Percentiles rank a stretch among this genome's conserved stretches.
Evolutionary conservation across 2,888 invertebrate species (phyloP).

Genomic region (Brachycybe producta): DNA sequence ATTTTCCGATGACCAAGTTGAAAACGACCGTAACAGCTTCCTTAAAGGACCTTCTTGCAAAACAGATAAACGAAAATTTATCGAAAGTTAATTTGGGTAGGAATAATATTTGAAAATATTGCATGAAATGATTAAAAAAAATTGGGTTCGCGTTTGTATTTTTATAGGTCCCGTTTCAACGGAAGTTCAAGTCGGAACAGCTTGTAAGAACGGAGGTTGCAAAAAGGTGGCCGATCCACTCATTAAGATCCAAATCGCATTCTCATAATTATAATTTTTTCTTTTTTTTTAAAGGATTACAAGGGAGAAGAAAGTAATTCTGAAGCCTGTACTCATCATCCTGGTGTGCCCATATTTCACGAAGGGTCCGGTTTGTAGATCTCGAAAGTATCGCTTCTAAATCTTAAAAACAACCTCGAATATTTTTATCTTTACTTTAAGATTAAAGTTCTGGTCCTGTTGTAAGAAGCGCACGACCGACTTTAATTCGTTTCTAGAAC

Average conservation of each 20-base stretch:
- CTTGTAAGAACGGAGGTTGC: slow-evolving; percentile 77
- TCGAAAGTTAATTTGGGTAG: slow-evolving; percentile 16
- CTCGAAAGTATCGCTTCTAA: not conserved
- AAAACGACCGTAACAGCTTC: slow-evolving; percentile 46
- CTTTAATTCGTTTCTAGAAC: slow-evolving; percentile 79
- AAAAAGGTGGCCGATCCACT: slow-evolving; percentile 41
- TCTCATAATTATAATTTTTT: not conserved
- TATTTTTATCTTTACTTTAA: slow-evolving; percentile 1
- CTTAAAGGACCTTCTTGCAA: slow-evolving; percentile 48
- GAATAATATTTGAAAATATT: not conserved
- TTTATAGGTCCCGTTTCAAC: too few relatives aligned
- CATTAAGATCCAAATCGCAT: too few relatives aligned
- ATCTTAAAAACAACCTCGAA: not conserved
- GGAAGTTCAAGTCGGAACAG: slow-evolving; percentile 49
- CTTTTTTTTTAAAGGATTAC: slow-evolving; percentile 40
- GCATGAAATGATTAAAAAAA: too few relatives aligned
- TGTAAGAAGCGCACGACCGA: slow-evolving; percentile 86
- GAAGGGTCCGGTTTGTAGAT: slow-evolving; percentile 53
- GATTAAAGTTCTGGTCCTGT: slow-evolving; percentile 90
- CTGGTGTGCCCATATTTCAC: slow-evolving; percentile 84
- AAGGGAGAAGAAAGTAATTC: slow-evolving; percentile 48
- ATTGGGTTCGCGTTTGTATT: too few relatives aligned
- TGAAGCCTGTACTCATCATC: slow-evolving; percentile 61
- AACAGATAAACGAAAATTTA: slow-evolving; percentile 20
- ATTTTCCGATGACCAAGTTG: slow-evolving; percentile 29